phyloP scores from a whole-genome alignment of 2,113 vertebrate genomes.

The Mesitornis unicolor region DNA sequence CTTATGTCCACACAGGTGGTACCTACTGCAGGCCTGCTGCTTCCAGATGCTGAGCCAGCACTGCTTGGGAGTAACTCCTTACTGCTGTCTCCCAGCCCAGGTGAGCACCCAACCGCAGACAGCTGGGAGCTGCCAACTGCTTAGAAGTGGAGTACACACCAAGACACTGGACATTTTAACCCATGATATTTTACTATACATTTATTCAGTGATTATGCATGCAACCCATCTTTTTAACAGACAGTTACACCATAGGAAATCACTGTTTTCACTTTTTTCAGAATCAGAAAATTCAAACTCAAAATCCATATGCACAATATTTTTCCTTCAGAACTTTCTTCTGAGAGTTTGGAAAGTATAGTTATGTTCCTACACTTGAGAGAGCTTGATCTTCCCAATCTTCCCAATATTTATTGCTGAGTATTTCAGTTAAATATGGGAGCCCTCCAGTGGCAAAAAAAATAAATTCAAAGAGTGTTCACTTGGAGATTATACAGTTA shows the following conservation, averaged over 20 bases:
- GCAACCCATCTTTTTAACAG: background rate
- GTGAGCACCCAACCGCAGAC: background rate
- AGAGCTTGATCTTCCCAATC: background rate
- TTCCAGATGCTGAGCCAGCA: background rate
- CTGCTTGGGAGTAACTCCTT: background rate
- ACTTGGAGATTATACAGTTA: background rate
- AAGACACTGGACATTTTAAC: background rate
- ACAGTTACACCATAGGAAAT: background rate
- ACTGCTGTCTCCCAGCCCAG: background rate
- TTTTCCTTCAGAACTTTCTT: background rate
- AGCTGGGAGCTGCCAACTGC: background rate
- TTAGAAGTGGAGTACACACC: background rate
- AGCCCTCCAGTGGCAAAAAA: constrained; percentile 23
- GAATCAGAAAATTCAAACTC: background rate
- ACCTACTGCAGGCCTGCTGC: too few species aligned
- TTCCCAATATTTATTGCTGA: background rate
- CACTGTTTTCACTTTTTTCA: background rate
- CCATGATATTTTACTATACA: background rate
- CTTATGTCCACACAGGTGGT: fast-evolving
- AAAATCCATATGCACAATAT: background rate
- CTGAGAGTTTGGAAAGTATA: background rate
- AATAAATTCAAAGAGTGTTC: background rate
- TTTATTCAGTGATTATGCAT: background rate
- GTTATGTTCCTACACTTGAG: background rate
- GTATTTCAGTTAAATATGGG: background rate